Evolutionary conservation across 2,113 vertebrate genomes (phyloP).

Genomic region (Opisthocomus hoazin): DNA sequence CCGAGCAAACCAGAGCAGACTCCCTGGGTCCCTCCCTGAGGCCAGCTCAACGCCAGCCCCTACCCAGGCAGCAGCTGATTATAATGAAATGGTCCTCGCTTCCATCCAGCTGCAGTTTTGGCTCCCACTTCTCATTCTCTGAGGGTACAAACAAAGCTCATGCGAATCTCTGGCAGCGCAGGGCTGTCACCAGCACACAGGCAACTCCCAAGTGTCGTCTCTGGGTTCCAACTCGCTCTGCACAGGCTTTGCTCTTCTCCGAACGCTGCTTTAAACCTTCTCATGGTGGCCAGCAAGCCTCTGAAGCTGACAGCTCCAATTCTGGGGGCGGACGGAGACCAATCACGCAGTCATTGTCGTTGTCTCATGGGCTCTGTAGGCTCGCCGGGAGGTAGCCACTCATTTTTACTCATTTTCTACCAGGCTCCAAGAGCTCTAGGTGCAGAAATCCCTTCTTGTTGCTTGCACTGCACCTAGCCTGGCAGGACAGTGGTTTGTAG

Average conservation of each 20-base stretch:
- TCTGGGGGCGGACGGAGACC: too few relatives aligned
- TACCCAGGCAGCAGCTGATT: background rate
- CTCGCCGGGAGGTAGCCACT: background rate
- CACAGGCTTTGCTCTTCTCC: background rate
- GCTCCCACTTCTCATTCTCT: background rate
- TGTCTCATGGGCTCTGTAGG: background rate
- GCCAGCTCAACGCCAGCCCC: background rate
- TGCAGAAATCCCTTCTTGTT: background rate
- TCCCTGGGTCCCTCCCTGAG: background rate
- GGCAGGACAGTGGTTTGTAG: background rate
- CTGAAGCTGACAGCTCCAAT: background rate
- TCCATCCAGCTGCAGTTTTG: background rate
- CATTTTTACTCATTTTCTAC: background rate
- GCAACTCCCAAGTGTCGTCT: background rate
- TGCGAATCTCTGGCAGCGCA: background rate
- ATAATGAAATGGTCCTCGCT: background rate
- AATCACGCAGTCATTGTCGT: fast-evolving
- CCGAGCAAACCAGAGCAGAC: background rate
- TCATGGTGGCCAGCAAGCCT: background rate
- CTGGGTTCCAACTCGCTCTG: background rate
- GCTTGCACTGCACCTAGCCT: background rate
- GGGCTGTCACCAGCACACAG: background rate
- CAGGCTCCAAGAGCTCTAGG: background rate
- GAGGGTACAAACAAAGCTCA: background rate
- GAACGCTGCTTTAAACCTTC: background rate